Conservation (phyloP, 2,113 vertebrate genomes). For the Nycticorax nycticorax region DNA sequence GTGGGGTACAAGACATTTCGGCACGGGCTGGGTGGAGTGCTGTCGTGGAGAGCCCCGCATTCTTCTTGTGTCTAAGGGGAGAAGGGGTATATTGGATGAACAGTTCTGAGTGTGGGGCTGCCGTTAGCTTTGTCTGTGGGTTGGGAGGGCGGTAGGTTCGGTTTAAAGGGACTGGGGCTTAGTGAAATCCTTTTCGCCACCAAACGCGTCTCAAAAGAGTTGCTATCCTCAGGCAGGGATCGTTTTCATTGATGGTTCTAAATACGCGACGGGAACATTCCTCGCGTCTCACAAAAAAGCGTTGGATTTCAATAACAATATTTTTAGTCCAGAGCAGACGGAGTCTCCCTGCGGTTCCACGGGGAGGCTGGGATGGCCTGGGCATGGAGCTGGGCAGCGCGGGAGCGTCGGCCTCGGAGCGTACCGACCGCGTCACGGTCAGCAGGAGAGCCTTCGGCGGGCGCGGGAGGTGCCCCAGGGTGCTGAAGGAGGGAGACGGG, state of each 20-base stretch:
- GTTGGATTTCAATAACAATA: fast-evolving
- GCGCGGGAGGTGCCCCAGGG: background rate
- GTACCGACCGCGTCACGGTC: fast-evolving
- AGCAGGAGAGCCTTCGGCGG: fast-evolving
- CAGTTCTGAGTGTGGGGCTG: background rate
- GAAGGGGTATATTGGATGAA: background rate
- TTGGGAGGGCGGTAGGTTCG: fast-evolving
- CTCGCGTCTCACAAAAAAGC: fast-evolving
- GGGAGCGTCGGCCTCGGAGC: too few relatives aligned
- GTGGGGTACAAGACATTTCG: background rate
- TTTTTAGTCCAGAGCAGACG: background rate
- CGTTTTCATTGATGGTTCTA: background rate
- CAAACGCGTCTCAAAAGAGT: fast-evolving
- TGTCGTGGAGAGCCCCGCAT: background rate
- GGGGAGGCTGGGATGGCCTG: too few relatives aligned
- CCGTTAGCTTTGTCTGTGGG: fast-evolving
- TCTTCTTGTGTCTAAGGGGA: background rate
- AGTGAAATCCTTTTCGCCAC: background rate
- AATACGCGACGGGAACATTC: background rate
- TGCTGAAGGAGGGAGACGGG: background rate
- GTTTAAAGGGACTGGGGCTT: background rate
- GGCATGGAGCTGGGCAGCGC: too few relatives aligned
- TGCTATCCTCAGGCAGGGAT: background rate
- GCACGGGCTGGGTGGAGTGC: background rate
- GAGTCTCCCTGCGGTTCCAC: background rate